A percentile compares a stretch with the other conserved stretches of the same genome.
Conservation (phyloP, 2,113 vertebrate genomes). For the Guaruba guarouba region DNA sequence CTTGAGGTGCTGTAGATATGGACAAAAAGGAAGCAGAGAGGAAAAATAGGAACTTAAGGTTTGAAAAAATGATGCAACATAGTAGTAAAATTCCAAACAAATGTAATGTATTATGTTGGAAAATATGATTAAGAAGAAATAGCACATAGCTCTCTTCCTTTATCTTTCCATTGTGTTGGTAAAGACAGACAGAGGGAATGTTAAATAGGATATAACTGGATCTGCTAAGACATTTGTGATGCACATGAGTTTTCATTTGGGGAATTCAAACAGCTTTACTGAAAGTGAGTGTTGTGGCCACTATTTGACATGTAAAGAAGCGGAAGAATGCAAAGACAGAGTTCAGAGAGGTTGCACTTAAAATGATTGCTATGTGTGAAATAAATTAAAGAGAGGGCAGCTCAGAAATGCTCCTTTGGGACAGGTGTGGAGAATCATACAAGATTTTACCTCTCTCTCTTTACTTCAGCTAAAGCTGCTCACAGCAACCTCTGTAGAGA, state of each 20-base stretch:
- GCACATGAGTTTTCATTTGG: neutral
- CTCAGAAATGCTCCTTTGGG: neutral
- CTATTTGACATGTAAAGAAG: neutral
- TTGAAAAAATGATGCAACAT: neutral
- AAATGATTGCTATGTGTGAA: neutral
- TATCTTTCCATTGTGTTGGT: neutral
- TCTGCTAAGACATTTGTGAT: neutral
- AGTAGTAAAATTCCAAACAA: neutral
- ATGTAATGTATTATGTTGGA: accelerated
- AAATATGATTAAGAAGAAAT: neutral
- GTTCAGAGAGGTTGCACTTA: neutral
- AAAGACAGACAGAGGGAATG: neutral
- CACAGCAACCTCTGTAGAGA: neutral
- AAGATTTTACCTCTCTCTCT: neutral
- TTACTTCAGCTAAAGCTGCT: neutral
- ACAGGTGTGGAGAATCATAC: neutral
- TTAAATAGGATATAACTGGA: neutral
- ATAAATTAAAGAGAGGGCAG: neutral
- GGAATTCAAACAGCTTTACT: neutral
- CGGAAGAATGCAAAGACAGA: neutral
- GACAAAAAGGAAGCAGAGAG: neutral
- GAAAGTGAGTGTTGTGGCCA: neutral
- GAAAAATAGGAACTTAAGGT: neutral
- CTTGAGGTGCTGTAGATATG: neutral
- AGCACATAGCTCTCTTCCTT: neutral